Base-by-base conservation (phyloP, 2,113 vertebrate genomes). In the Pipa parva region DNA sequence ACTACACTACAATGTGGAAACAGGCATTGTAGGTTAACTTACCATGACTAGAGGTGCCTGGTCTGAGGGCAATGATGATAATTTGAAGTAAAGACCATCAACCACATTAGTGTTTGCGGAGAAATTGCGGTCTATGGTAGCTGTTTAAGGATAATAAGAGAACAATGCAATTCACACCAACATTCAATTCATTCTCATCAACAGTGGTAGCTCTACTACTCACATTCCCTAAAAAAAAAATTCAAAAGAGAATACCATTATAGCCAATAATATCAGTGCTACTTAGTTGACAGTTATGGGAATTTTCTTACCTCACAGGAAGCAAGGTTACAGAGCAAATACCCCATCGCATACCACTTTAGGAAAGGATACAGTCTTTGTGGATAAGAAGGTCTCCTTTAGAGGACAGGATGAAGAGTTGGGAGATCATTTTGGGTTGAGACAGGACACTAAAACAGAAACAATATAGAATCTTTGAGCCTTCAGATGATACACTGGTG, bases 41-140 rank as follows among this genome's bases (percentile, higher is more conserved):
- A 94, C 93, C 91, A 91, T 92, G 73, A 93, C 91, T n/a, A 95
- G 88, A 0, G 92, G 92, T 20, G 93, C 90, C 75, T 91, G 92
- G 71, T 90, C 91, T 33, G 88, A 86, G 0, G 84, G 84, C 73
- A 95, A 78, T 2, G 87, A 83, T 0, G 85, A 90, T 59, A 95
- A 82, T 78, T 88, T 90, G 77, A 89, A 84, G 42, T 91, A 93
- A 78, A 96, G 94, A 45, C 80, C 45, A 25, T 78, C 78, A 2
- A 87, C 78, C 2, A 87, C 80, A 33, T 89, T 87, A 2, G 71
- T 76, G 37, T 75, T 15, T 25, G 84, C 79, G 2, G 27, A 56
- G 52, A 6, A 20, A 10, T 56, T 45, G 3, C 57, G 64, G 17
- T 59, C 64, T 68, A 46, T 24, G 15, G 39, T 18, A n/a, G 12